Conservation (phyloP, 2,888 invertebrate species). For the Pantelozetes paolii region DNA sequence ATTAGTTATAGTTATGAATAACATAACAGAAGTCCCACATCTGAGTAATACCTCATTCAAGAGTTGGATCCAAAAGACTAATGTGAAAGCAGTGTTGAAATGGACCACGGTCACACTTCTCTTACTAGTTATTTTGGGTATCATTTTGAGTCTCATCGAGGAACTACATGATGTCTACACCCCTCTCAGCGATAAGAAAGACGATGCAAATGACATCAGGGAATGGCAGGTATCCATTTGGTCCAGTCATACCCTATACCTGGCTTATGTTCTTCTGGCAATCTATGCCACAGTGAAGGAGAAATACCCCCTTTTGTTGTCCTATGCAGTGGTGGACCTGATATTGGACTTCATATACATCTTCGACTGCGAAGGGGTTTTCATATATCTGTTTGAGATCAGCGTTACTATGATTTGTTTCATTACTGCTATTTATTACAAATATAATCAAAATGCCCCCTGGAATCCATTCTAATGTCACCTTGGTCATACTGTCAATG, state of each 20-base stretch:
- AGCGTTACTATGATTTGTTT: neutral
- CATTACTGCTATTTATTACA: neutral
- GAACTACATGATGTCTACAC: neutral
- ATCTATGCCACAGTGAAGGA: neutral
- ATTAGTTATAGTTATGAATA: too few species aligned
- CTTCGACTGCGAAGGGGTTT: neutral
- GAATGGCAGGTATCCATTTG: neutral
- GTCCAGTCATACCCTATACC: neutral
- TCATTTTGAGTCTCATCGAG: neutral
- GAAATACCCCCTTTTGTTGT: neutral
- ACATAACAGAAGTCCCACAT: too few species aligned
- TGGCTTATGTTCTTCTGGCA: neutral
- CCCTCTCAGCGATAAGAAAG: neutral
- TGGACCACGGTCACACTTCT: neutral
- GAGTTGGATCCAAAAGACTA: neutral
- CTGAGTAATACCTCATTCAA: too few species aligned
- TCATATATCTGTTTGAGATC: neutral
- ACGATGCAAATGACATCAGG: neutral
- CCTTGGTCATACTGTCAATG: too few species aligned
- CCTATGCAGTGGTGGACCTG: neutral
- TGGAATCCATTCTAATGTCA: conserved; percentile 30
- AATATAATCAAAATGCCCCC: neutral
- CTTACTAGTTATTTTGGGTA: neutral
- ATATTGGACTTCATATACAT: neutral
- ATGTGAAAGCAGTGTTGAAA: neutral